These are phyloP conservation scores for Crotalus viridis DNA, from an alignment of 2,113 vertebrate genomes.

Conservation along the genomic window DNA sequence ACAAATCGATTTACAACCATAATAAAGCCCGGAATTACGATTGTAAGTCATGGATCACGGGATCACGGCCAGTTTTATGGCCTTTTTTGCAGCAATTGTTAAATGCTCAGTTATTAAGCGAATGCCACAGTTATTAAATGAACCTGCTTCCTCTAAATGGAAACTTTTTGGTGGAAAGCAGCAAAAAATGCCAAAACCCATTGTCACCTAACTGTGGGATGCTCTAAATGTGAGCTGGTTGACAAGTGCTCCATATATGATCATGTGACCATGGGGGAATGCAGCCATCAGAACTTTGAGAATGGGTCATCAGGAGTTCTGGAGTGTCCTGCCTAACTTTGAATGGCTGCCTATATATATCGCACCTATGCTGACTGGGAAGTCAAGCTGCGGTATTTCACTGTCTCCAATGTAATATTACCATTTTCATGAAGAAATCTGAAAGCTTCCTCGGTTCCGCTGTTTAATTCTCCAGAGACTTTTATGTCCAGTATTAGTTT, in stretches of 20 bases:
- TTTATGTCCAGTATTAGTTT: background rate
- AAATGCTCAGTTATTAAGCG: background rate
- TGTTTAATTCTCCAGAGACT: background rate
- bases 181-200: background rate
- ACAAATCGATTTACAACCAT: background rate
- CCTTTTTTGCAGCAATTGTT: background rate
- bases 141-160: background rate
- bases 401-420: background rate
- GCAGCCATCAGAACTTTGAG: background rate
- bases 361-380: background rate
- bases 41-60: background rate
- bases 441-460: background rate
- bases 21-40: background rate
- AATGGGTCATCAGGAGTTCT: background rate
- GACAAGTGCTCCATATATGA: background rate
- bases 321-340: no score
- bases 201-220: background rate
- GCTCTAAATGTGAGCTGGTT: background rate
- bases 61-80: background rate
- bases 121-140: background rate
- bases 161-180: no score
- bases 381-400: background rate
- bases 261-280: background rate
- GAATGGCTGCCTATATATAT: no score
- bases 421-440: background rate